Percentiles rank a stretch among this genome's conserved stretches.
Evolutionary conservation across 2,113 vertebrate genomes (phyloP).

Genomic region (Colaptes auratus): DNA sequence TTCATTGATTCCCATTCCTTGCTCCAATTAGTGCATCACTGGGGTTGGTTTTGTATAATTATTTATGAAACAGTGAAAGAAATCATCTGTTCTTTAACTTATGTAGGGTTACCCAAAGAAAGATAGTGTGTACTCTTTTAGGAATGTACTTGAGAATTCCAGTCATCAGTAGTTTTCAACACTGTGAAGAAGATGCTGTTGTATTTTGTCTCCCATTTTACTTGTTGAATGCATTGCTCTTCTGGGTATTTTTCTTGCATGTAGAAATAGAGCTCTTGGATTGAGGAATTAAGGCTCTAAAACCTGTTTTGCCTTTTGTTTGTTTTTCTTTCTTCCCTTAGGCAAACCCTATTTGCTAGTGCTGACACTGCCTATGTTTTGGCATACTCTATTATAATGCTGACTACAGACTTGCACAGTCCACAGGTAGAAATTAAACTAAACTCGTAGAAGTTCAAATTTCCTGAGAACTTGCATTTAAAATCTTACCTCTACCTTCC

Average conservation of each 20-base stretch:
- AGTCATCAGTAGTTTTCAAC: background rate
- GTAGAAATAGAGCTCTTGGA: background rate
- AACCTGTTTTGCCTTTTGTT: background rate
- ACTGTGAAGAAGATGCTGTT: background rate
- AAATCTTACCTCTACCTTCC: background rate
- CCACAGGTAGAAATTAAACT: conserved; percentile 84
- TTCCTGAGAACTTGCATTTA: background rate
- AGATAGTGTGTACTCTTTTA: background rate
- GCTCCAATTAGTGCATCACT: background rate
- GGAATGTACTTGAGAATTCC: background rate
- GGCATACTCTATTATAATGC: conserved; percentile 97
- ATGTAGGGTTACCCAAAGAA: background rate
- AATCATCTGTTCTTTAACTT: background rate
- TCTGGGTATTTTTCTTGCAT: background rate
- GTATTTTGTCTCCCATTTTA: background rate
- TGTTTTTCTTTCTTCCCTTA: conserved; percentile 62
- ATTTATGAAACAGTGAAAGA: background rate
- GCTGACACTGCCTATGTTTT: conserved; percentile 99
- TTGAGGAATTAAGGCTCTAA: background rate
- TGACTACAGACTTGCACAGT: conserved; percentile 97
- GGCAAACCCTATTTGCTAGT: conserved; percentile 94
- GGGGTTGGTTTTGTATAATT: background rate
- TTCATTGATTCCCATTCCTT: background rate
- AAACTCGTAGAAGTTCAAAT: background rate
- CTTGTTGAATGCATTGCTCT: background rate